Conservation (phyloP, 2,797 vertebrate species). For the Xyrichtys novacula region DNA sequence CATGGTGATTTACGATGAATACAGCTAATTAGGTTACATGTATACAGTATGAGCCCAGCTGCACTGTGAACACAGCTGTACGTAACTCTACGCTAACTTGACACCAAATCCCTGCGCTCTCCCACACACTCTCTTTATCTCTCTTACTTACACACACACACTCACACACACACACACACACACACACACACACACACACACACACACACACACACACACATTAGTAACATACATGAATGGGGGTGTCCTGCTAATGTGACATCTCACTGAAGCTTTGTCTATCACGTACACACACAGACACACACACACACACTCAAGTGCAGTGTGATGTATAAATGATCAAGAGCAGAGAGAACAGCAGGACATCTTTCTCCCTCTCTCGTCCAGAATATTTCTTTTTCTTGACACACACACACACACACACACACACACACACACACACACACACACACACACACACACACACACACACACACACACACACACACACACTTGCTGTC, state of each 20-base stretch:
- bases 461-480: neutral
- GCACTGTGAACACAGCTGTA: slow-evolving; percentile 29
- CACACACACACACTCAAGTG: slow-evolving; percentile 22
- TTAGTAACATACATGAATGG: slow-evolving; percentile 49
- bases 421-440: neutral
- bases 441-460: neutral
- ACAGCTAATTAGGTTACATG: slow-evolving; percentile 66
- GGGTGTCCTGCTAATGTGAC: slow-evolving; percentile 50
- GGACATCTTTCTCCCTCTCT: slow-evolving; percentile 64
- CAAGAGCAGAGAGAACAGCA: slow-evolving; percentile 70
- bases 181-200: slow-evolving; percentile 9
- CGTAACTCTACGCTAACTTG: slow-evolving; percentile 38
- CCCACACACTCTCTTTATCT: slow-evolving; percentile 39
- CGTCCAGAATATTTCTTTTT: slow-evolving; percentile 38
- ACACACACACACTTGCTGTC: slow-evolving; percentile 2
- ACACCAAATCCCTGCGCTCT: slow-evolving; percentile 42
- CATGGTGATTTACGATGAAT: slow-evolving; percentile 65
- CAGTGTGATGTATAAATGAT: slow-evolving; percentile 80
- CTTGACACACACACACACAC: neutral
- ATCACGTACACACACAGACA: neutral
- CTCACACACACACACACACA: neutral
- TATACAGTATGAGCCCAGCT: slow-evolving; percentile 43
- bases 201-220: slow-evolving; percentile 39
- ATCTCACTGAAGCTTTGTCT: slow-evolving; percentile 64
- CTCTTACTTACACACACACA: neutral